Base-by-base conservation (phyloP, 1,140 invertebrate genomes). In the Zaprionus camerounensis region DNA sequence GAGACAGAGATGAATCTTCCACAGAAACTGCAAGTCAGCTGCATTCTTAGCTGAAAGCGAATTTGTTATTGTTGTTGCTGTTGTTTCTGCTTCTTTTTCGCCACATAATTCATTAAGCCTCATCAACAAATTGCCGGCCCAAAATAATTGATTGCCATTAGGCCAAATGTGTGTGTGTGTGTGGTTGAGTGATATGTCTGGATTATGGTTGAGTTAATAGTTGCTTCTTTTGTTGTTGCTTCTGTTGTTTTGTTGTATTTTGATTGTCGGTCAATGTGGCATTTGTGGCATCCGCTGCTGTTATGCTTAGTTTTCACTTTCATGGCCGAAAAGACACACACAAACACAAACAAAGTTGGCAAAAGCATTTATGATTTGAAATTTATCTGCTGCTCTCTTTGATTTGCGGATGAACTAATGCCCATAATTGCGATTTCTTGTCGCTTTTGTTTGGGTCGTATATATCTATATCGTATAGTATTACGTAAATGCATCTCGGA, bases 381-480 rank as follows among this genome's bases (percentile, higher is more conserved):
- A 79, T 80, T 68, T 69, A 65, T 66, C 69, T 57, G 41, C 44
- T 68, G 59, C 38, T 58, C 31, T n/a, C 34, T 64, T 76, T 76
- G 73, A 71, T 77, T 81, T 78, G 76, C 68, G 78, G 73, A 84
- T 78, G 70, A 85, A 78, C 82, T 85, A 85, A 84, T 84, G 78
- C 68, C 75, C 69, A 84, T 84, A 84, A 85, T 84, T 84, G 81
- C 62, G 58, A 76, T 71, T 34, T 59, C 41, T 68, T 68, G 38
- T 57, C 17, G 41, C 55, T 61, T 74, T 71, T 64, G 41, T 53
- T 64, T 15, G n/a, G 44, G 11, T 44, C 5, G 15, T 26, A 15
- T 20, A 5, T 7, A 44, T 0, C 9, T 17, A 46, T 46, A 46
- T 17, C n/a, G n/a, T 17, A 28, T 69, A 12, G 59, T 58, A 68